Evolutionary conservation across 2,113 vertebrate genomes (phyloP).

Genomic region (Etheostoma spectabile): DNA sequence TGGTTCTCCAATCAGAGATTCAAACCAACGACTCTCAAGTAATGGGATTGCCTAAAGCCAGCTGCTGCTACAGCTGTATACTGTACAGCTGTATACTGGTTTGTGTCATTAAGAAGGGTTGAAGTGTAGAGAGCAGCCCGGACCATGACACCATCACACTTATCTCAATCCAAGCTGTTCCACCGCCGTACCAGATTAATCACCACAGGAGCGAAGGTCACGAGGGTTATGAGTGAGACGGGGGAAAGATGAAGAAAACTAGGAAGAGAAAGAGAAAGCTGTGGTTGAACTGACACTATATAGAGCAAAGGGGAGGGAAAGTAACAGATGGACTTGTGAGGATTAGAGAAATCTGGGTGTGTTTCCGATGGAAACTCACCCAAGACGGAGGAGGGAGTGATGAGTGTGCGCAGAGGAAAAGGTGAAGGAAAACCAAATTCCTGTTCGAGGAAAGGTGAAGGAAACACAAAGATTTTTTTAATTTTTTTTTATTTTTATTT

Average conservation of each 20-base stretch:
- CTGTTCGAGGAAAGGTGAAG: conserved; percentile 1
- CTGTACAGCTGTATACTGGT: too few relatives aligned
- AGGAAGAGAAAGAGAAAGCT: neutral
- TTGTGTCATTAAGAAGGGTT: conserved; percentile 38
- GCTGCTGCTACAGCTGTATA: too few relatives aligned
- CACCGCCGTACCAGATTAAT: conserved; percentile 58
- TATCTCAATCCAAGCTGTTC: conserved; percentile 38
- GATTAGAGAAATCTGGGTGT: conserved; percentile 76
- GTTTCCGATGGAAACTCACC: conserved; percentile 67
- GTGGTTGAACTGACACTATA: conserved; percentile 30
- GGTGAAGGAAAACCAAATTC: conserved; percentile 21
- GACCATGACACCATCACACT: conserved; percentile 2
- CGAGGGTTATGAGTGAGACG: neutral
- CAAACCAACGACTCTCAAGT: neutral
- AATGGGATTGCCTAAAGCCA: conserved; percentile 24
- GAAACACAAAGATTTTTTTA: neutral
- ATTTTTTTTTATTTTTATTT: neutral
- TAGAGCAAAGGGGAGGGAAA: conserved; percentile 57
- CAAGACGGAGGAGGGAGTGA: conserved; percentile 53
- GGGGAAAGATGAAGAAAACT: conserved; percentile 28
- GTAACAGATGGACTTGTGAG: conserved; percentile 75
- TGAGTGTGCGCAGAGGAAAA: conserved; percentile 37
- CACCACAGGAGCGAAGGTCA: conserved; percentile 36
- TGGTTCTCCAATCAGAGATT: conserved; percentile 2
- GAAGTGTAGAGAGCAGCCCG: conserved; percentile 22